Percentiles rank a stretch among this genome's conserved stretches.
phyloP scores from a whole-genome alignment of 2,113 vertebrate genomes.

The Muntiacus muntjak region DNA sequence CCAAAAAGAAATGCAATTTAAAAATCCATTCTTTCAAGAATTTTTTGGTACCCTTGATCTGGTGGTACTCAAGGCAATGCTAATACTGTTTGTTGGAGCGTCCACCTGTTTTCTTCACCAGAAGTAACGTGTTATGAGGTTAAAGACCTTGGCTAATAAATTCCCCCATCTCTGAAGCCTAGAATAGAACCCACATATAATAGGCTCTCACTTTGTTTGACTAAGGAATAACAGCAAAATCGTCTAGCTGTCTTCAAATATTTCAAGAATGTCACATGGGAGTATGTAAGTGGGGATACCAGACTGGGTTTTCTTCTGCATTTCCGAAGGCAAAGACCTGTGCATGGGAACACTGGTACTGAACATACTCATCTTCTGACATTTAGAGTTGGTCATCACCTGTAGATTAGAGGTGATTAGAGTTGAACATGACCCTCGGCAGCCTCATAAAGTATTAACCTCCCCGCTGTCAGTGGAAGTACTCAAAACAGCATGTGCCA shows the following conservation, averaged over 20 bases:
- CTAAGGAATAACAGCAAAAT: background rate
- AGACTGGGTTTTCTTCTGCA: background rate
- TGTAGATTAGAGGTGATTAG: background rate
- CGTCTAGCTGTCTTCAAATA: background rate
- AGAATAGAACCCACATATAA: background rate
- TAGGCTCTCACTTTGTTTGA: background rate
- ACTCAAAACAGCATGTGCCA: background rate
- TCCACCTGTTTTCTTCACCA: background rate
- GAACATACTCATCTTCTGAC: background rate
- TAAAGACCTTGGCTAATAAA: background rate
- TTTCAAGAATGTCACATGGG: background rate
- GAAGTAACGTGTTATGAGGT: background rate
- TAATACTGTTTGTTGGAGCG: background rate
- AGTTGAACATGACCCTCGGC: background rate
- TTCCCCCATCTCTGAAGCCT: background rate
- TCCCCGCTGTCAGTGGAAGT: fast-evolving
- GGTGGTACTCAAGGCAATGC: background rate
- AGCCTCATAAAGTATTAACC: background rate
- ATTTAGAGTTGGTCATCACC: background rate
- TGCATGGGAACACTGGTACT: background rate
- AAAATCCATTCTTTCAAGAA: background rate
- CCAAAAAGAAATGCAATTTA: background rate
- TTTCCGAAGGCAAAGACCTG: background rate
- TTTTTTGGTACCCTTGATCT: background rate
- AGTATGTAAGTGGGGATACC: background rate